Percentiles rank a stretch among this genome's conserved stretches.
These are phyloP conservation scores for Notocelia uddmanniana DNA, from an alignment of 2,888 invertebrate genomes.

Conservation along the genomic window DNA sequence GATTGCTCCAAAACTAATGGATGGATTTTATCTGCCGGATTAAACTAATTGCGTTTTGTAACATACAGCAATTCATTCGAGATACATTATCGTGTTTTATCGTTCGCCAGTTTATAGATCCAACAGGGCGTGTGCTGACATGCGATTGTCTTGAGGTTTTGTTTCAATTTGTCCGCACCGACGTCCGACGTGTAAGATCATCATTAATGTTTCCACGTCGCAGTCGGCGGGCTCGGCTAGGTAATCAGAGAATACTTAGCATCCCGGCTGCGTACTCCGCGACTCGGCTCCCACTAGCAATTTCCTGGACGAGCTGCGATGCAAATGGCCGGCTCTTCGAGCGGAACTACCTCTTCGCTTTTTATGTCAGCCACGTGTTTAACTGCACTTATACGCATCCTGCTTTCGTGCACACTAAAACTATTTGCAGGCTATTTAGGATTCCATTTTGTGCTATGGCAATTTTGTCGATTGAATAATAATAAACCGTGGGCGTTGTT, in stretches of 20 bases:
- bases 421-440: conserved; percentile 31
- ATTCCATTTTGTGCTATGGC: conserved; percentile 32
- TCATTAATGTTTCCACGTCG: conserved; percentile 47
- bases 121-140: conserved; percentile 38
- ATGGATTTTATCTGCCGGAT: conserved; percentile 70
- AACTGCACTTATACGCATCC: conserved; percentile 46
- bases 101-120: conserved; percentile 51
- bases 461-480: conserved; percentile 36
- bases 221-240: conserved; percentile 25
- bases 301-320: conserved; percentile 66
- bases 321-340: conserved; percentile 63
- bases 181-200: conserved; percentile 20
- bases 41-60: conserved; percentile 73
- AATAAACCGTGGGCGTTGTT: conserved; percentile 15
- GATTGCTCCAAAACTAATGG: conserved; percentile 65
- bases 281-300: conserved; percentile 51
- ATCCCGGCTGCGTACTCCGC: conserved; percentile 52
- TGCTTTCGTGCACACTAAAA: conserved; percentile 41
- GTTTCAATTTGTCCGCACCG: conserved; percentile 39
- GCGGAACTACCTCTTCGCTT: conserved; percentile 55
- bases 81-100: conserved; percentile 52
- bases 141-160: conserved; percentile 42
- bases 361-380: conserved; percentile 48
- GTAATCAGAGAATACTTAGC: conserved; percentile 53
- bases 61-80: conserved; percentile 59